Conservation (phyloP, 2,797 vertebrate genomes). For the Echeneis naucrates region DNA sequence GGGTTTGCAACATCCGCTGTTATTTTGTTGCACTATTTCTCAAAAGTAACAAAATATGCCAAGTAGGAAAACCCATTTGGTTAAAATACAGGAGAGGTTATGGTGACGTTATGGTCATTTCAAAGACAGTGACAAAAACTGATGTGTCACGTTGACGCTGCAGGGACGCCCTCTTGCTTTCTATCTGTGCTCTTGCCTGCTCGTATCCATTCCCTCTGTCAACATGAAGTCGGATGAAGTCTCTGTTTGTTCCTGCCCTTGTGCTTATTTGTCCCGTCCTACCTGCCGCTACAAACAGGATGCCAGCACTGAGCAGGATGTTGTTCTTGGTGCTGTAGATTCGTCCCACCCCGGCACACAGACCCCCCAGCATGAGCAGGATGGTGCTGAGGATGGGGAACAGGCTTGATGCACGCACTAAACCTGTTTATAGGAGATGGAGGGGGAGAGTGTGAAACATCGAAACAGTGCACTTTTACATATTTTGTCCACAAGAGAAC, state of each 20-base stretch:
- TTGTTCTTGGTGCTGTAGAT: conserved; percentile 94
- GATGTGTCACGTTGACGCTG: conserved; percentile 2
- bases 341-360: conserved; percentile 91
- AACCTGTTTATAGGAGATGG: conserved; percentile 81
- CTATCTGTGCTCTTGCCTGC: not conserved
- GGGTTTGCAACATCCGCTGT: not conserved
- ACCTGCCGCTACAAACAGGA: conserved; percentile 98
- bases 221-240: not conserved
- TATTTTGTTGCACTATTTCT: not conserved
- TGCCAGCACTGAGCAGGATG: conserved; percentile 95
- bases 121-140: not conserved
- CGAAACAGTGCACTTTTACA: not conserved
- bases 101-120: too few species aligned
- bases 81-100: not conserved
- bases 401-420: conserved; percentile 94
- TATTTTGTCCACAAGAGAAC: not conserved
- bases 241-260: conserved; percentile 1
- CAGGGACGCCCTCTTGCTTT: not conserved
- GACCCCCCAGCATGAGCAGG: conserved; percentile 92
- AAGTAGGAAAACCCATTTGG: not conserved
- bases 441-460: not conserved
- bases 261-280: conserved; percentile 32
- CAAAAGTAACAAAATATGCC: conserved; percentile 11
- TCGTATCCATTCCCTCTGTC: not conserved
- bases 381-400: conserved; percentile 96